A percentile compares a stretch with the other conserved stretches of the same genome.
These are phyloP conservation scores for Fabriciana adippe DNA, from an alignment of 2,888 invertebrate species.

Conservation along the genomic window DNA sequence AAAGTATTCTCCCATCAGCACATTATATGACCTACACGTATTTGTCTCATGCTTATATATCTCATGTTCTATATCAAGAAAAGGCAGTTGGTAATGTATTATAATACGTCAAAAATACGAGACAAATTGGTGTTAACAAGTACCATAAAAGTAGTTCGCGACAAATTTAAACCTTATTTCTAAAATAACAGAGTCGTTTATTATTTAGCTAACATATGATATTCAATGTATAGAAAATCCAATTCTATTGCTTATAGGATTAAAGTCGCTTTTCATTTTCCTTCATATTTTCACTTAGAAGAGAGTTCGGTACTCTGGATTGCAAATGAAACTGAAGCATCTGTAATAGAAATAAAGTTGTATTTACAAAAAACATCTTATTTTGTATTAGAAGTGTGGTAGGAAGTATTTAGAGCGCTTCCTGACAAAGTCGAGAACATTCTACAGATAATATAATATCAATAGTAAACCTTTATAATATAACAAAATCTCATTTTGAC, in stretches of 20 bases:
- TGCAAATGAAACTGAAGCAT: constrained; percentile 3
- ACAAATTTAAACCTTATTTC: constrained; percentile 1
- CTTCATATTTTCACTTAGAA: constrained; percentile 4
- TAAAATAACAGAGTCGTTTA: neutral
- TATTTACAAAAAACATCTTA: neutral
- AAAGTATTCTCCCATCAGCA: too few relatives aligned
- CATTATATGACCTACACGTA: too few relatives aligned
- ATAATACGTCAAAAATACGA: constrained; percentile 24
- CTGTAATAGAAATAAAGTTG: neutral
- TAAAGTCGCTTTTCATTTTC: constrained; percentile 26
- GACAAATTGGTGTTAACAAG: constrained; percentile 29
- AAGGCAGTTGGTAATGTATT: constrained; percentile 19
- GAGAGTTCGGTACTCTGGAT: too few relatives aligned
- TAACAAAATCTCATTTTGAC: constrained; percentile 7
- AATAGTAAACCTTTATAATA: constrained; percentile 15
- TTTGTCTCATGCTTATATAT: constrained; percentile 4
- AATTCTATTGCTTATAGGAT: constrained; percentile 9
- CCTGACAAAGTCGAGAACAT: constrained; percentile 39
- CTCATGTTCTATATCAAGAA: constrained; percentile 16
- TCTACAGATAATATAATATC: constrained; percentile 22
- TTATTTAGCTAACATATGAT: neutral
- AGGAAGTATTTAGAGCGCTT: constrained; percentile 43
- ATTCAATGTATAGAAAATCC: constrained; percentile 2
- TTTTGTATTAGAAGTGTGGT: constrained; percentile 28
- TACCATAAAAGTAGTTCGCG: neutral